Percentiles rank a stretch among this genome's conserved stretches.
These are phyloP conservation scores for Bombus fervidus DNA, from an alignment of 1,140 invertebrate species.

Conservation along the genomic window DNA sequence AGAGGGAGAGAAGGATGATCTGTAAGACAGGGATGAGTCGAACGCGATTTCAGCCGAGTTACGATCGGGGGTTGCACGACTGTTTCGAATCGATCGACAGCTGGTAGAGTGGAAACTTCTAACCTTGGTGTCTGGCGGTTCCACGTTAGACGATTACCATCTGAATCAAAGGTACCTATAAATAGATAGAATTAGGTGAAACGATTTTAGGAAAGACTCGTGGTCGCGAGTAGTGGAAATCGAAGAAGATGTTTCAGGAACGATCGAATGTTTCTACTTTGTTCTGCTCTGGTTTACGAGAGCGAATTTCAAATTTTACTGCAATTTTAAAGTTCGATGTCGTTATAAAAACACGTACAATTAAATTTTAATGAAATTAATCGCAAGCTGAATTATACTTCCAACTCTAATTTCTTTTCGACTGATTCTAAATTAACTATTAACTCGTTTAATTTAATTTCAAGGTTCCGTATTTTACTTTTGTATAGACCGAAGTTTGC, in stretches of 20 bases:
- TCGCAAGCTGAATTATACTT: not conserved
- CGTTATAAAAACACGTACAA: not conserved
- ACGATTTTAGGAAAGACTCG: slow-evolving; percentile 26
- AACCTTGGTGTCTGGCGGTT: slow-evolving; percentile 68
- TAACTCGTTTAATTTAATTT: not conserved
- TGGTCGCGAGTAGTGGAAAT: not conserved
- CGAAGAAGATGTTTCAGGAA: too few relatives aligned
- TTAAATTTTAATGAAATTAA: not conserved
- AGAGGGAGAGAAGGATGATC: slow-evolving; percentile 60
- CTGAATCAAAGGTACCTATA: slow-evolving; percentile 43
- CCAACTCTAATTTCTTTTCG: not conserved
- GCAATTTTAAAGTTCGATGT: too few relatives aligned
- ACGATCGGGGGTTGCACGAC: slow-evolving; percentile 50
- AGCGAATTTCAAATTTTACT: too few relatives aligned
- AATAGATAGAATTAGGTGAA: slow-evolving; percentile 60
- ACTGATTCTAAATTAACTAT: not conserved
- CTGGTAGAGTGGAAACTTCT: not conserved
- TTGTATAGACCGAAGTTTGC: not conserved
- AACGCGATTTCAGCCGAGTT: slow-evolving; percentile 71
- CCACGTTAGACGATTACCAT: slow-evolving; percentile 59
- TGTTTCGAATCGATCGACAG: slow-evolving; percentile 65
- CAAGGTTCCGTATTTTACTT: not conserved
- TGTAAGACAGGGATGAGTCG: slow-evolving; percentile 61
- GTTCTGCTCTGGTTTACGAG: too few relatives aligned
- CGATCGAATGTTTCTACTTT: too few relatives aligned